Base-by-base conservation (phyloP, 2,113 vertebrate genomes). In the Laterallus jamaicensis region DNA sequence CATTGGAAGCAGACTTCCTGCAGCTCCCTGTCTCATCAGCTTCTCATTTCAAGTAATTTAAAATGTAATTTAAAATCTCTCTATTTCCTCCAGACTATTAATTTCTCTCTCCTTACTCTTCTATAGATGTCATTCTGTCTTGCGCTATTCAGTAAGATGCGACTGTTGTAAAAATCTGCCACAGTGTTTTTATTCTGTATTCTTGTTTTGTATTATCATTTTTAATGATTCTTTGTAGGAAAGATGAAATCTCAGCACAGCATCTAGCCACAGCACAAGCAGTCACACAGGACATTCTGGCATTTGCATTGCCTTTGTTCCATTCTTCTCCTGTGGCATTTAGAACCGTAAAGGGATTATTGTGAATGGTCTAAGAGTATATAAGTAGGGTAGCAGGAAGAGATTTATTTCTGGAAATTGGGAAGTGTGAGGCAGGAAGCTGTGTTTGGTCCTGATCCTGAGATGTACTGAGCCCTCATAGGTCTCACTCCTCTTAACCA, bases 1-100 rank as follows among this genome's bases (percentile, higher is more conserved):
- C 95, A 94, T 80, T 95, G 92, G 92, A 95, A 94, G 75, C 95
- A 96, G 91, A 95, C 95, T 96, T 96, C 96, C 96, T 96, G 83
- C 84, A 4, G 95, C 92, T 96, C 95, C 86, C 94, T 93, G 88
- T 96, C 88, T 97, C 95, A 96, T 96, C 96, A 96, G 94, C 77
- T 94, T 93, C 93, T 95, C 91, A 93, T 97, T 96, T 96, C 91
- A 96, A 95, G 94, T 96, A 96, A 97, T 97, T 96, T 97, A 93
- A 96, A 96, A 96, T 95, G 96, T 92, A 95, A 97, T 96, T 96
- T 95, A 82, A 96, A 96, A 96, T 95, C 69, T 92, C 92, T 91
- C 96, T 94, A 89, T 96, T 96, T 96, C 93, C 96, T 96, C 86
- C 83, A 95, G 93, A 90, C 95, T 96, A 94, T 97, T 96, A 96